Base-by-base conservation (phyloP, 2,888 invertebrate species). In the Biston betularia region DNA sequence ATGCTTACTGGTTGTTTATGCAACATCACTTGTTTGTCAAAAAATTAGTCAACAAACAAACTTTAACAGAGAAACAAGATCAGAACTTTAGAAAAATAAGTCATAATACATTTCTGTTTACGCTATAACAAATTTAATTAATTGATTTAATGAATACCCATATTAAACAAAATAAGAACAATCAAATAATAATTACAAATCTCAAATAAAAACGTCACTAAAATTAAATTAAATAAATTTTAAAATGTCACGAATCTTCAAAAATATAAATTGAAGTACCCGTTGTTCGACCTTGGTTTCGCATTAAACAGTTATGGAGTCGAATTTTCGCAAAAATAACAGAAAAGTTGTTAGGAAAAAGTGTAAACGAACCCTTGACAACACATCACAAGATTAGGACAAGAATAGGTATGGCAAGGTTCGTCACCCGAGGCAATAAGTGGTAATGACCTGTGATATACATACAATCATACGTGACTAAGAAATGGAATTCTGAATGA, bases 401-500 rank as follows among this genome's bases (percentile, higher is more conserved):
- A 49, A 62, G 44, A 57, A 49, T 67, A 67, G 44, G 48, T 56
- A 60, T 56, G 33, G 45, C 33, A 15, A 46, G 46, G 73, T 75
- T 74, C 65, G 72, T 69, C 74, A 71, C 62, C 62, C 61, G 56
- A 60, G 44, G 34, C 60, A 38, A 45, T 46, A 50, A 54, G 56
- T 61, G 68, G 71, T 78, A 79, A 75, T 77, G 83, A 83, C 80
- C 83, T 58, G 62, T 69, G 68, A 69, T 73, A 74, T 62, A 45
- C 55, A 54, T 54, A 53, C 52, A 52, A 52, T 40, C 54, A 65
- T 8, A 50, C 38, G 35, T 58, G 57, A 57, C 45, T 77, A 75
- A 74, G 75, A 74, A 77, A 78, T 78, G 81, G 78, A 78, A 83
- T 81, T 79, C 78, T 65, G 52, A 65, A 63, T 83, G 83, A 82